Base-by-base conservation (phyloP, 2,888 invertebrate species). In the Theretra japonica region DNA sequence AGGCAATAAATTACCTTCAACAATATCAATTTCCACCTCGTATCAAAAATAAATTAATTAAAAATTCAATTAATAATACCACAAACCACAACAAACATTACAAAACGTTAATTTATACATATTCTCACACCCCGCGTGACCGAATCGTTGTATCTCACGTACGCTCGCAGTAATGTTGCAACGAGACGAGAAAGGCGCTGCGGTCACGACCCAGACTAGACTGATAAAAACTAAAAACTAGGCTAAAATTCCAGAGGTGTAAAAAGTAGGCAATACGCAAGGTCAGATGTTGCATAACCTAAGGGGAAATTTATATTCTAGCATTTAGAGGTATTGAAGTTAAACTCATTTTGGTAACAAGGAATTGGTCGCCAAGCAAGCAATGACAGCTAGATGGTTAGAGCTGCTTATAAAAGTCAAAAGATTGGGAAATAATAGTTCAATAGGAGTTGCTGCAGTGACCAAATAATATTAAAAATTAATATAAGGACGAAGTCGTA, bases 111-210 rank as follows among this genome's bases (percentile, higher is more conserved):
- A 53, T 50, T 21, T 50, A 60, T 50, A 62, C 21, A 48, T 70
- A 48, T 60, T 62, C 58, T 57, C 56, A 19, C 25, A 69, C 53
- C 60, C 25, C 15, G 72, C 70, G 57, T 65, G 58, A 58, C 48
- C 57, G 30, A 17, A 57, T 25, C 41, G 25, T n/a, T 48, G 59
- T 23, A 57, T 21, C 50, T 60, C 70, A 70, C 60, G 60, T 70
- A 60, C 60, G 11, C 25, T 21, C 56, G n/a, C n/a, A 6, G n/a
- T n/a, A 68, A 17, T 69, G 56, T 56, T 48, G 68, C 30, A 69
- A 79, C 79, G 78, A 53, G 53, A 53, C 76, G 80, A 76, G 80
- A 81, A 80, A 82, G 79, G 80, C 74, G 69, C 77, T 75, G 76
- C 74, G 79, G 80, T 80, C 79, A 75, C 79, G 76, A 80, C 76